Conservation (phyloP, 2,888 invertebrate genomes). For the Pachycephus smyrnensis region DNA sequence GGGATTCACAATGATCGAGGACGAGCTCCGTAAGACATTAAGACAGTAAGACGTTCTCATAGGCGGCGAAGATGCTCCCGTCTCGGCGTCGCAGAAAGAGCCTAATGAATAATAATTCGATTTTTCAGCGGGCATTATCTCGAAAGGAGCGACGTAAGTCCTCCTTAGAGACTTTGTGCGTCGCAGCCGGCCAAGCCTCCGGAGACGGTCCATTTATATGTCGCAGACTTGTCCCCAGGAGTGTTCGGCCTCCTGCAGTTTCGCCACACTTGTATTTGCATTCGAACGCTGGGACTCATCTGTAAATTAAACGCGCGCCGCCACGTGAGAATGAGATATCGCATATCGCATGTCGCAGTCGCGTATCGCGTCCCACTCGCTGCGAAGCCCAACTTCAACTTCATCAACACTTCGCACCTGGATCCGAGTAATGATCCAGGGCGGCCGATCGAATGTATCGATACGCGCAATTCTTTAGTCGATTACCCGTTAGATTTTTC, state of each 20-base stretch:
- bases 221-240: constrained; percentile 43
- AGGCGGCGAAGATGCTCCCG: constrained; percentile 26
- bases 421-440: too few relatives aligned
- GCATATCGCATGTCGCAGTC: constrained; percentile 15
- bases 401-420: too few relatives aligned
- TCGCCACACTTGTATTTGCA: constrained; percentile 50
- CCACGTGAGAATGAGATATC: constrained; percentile 44
- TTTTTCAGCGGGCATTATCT: constrained; percentile 29
- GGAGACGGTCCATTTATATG: constrained; percentile 40
- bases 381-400: too few relatives aligned
- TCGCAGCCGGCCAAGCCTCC: not conserved
- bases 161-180: constrained; percentile 19
- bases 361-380: not conserved
- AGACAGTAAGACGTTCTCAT: not conserved
- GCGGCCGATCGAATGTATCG: too few relatives aligned
- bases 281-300: constrained; percentile 34
- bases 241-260: constrained; percentile 46
- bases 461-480: too few relatives aligned
- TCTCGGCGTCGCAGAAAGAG: constrained; percentile 10
- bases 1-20: too few relatives aligned
- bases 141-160: constrained; percentile 25
- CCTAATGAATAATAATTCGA: constrained; percentile 29
- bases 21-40: too few relatives aligned
- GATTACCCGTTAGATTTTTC: too few relatives aligned
- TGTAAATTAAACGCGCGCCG: constrained; percentile 43